Percentiles rank a stretch among this genome's conserved stretches.
Evolutionary conservation across 2,888 invertebrate genomes (phyloP).

Genomic region (Nemoura dubitans): DNA sequence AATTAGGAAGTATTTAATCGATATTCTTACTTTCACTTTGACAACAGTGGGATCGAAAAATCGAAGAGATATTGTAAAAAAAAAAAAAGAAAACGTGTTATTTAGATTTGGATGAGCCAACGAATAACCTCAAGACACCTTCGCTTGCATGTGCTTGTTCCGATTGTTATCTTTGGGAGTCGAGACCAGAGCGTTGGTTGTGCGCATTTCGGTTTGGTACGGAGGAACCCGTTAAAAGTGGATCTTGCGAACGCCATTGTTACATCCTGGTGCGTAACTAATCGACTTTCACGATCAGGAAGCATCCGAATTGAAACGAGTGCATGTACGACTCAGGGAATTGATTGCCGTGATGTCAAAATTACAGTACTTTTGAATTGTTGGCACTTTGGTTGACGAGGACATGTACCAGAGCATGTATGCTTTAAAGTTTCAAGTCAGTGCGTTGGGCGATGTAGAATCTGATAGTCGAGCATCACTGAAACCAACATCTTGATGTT

Average conservation of each 20-base stretch:
- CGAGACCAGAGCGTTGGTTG: background rate
- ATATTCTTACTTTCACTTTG: slow-evolving; percentile 25
- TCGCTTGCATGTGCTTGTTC: background rate
- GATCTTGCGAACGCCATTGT: background rate
- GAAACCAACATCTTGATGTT: background rate
- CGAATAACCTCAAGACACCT: background rate
- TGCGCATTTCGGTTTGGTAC: background rate
- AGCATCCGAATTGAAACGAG: background rate
- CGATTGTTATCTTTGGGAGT: background rate
- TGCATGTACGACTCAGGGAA: background rate
- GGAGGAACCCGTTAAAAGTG: background rate
- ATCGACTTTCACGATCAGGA: slow-evolving; percentile 12
- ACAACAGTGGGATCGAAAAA: background rate
- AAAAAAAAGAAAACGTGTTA: slow-evolving; percentile 3
- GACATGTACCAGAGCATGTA: too few relatives aligned
- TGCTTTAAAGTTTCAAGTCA: too few relatives aligned
- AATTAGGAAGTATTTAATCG: slow-evolving; percentile 31
- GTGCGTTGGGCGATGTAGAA: too few relatives aligned
- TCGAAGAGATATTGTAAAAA: background rate
- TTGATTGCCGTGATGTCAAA: background rate
- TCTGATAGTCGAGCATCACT: too few relatives aligned
- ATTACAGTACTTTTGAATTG: background rate
- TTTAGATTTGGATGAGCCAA: background rate
- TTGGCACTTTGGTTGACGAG: background rate
- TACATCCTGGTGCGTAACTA: background rate